These are phyloP conservation scores for Siphamia tubifer DNA, from an alignment of 2,113 vertebrate species.

Conservation along the genomic window DNA sequence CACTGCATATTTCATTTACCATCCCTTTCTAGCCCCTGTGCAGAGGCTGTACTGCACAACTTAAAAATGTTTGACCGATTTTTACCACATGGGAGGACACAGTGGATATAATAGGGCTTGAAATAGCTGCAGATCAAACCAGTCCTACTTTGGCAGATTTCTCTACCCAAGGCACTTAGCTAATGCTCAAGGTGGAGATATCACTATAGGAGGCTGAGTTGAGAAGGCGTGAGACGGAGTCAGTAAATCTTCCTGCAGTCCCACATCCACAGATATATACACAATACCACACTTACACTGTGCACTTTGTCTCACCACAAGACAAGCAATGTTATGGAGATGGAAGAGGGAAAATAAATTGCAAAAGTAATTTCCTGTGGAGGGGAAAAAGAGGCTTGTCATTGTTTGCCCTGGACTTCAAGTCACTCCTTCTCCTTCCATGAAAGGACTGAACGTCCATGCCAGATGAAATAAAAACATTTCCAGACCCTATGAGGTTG, in stretches of 20 bases:
- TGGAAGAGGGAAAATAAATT: neutral
- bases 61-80: slow-evolving; percentile 62
- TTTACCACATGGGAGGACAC: slow-evolving; percentile 38
- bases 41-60: slow-evolving; percentile 25
- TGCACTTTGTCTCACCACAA: neutral
- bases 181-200: slow-evolving; percentile 34
- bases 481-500: slow-evolving; percentile 60
- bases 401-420: neutral
- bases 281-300: neutral
- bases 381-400: neutral
- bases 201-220: neutral
- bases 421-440: neutral
- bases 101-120: slow-evolving; percentile 52
- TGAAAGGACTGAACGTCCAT: slow-evolving; percentile 3
- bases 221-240: slow-evolving; percentile 7
- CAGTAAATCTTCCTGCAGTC: slow-evolving; percentile 13
- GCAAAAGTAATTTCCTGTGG: neutral
- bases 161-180: neutral
- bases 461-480: slow-evolving; percentile 38
- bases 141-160: slow-evolving; percentile 62
- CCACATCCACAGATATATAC: neutral
- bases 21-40: neutral
- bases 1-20: neutral
- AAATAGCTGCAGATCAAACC: slow-evolving; percentile 64
- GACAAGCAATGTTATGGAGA: neutral